phyloP scores from a whole-genome alignment of 2,888 invertebrate species.

The Drosophila affinis region DNA sequence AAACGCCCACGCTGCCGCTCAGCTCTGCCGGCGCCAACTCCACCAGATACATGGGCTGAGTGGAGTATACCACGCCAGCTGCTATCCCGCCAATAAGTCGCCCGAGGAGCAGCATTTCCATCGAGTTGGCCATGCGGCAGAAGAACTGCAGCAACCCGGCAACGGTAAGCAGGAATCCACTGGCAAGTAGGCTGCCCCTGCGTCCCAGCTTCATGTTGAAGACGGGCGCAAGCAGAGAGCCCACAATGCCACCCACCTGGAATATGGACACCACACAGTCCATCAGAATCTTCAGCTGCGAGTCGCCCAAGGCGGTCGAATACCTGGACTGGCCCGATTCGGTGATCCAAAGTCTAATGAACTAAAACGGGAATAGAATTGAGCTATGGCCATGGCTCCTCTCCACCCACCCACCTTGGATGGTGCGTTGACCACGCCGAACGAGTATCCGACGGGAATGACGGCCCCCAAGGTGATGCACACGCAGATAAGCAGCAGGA shows the following conservation, averaged over 20 bases:
- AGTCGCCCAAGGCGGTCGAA: conserved; percentile 84
- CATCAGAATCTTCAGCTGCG: conserved; percentile 88
- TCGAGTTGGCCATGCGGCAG: conserved; percentile 87
- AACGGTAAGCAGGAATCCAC: conserved; percentile 87
- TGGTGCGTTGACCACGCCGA: conserved; percentile 87
- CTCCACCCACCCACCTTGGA: neutral
- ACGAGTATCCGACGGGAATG: conserved; percentile 91
- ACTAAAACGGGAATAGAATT: conserved; percentile 48
- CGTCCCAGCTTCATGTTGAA: conserved; percentile 88
- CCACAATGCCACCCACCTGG: conserved; percentile 90
- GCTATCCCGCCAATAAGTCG: conserved; percentile 90
- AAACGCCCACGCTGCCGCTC: conserved; percentile 91
- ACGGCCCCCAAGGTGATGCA: conserved; percentile 90
- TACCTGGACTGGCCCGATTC: conserved; percentile 87
- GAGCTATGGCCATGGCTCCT: neutral
- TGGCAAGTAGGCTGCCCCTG: conserved; percentile 87
- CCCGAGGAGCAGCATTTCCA: conserved; percentile 90
- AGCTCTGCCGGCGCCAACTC: conserved; percentile 91
- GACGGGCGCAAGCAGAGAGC: conserved; percentile 90
- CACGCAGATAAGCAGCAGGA: conserved; percentile 87
- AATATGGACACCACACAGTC: conserved; percentile 92
- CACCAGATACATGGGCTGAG: conserved; percentile 94
- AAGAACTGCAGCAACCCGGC: conserved; percentile 87
- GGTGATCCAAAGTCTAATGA: conserved; percentile 89
- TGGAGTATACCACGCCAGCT: conserved; percentile 90